phyloP scores from a whole-genome alignment of 2,888 invertebrate genomes.

The Alcis repandata region DNA sequence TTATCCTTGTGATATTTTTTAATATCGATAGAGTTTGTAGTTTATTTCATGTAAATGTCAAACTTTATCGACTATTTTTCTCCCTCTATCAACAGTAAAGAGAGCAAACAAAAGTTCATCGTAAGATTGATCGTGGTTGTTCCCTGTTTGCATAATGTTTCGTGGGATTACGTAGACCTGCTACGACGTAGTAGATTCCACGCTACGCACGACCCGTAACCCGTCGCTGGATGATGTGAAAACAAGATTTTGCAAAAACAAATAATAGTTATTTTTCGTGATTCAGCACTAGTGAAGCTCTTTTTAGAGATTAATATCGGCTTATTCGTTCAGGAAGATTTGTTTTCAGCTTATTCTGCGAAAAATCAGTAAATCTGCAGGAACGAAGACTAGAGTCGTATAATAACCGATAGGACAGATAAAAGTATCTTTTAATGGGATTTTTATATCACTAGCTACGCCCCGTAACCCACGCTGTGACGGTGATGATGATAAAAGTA shows the following conservation, averaged over 20 bases:
- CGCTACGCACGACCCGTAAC: slow-evolving; percentile 2
- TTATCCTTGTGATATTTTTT: too few relatives aligned
- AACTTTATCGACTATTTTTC: not conserved
- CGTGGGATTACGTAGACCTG: slow-evolving; percentile 10
- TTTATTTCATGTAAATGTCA: too few relatives aligned
- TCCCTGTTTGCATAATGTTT: not conserved
- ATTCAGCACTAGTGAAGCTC: slow-evolving; percentile 2
- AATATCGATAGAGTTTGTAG: too few relatives aligned
- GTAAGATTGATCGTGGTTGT: not conserved
- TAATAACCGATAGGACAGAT: too few relatives aligned
- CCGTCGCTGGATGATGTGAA: not conserved
- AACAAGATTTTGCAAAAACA: slow-evolving; percentile 5
- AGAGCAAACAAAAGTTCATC: not conserved
- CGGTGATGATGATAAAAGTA: too few relatives aligned
- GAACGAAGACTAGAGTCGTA: not conserved
- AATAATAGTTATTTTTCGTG: slow-evolving; percentile 13
- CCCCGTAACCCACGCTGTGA: too few relatives aligned
- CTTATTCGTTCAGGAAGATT: slow-evolving; percentile 10
- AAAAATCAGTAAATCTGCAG: not conserved
- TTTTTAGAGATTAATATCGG: slow-evolving; percentile 9
- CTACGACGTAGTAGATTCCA: slow-evolving; percentile 4
- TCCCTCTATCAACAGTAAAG: not conserved
- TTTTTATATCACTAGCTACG: too few relatives aligned
- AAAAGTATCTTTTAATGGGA: too few relatives aligned
- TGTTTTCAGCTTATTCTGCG: not conserved